phyloP scores from a whole-genome alignment of 2,113 vertebrate genomes.

The Procavia capensis region DNA sequence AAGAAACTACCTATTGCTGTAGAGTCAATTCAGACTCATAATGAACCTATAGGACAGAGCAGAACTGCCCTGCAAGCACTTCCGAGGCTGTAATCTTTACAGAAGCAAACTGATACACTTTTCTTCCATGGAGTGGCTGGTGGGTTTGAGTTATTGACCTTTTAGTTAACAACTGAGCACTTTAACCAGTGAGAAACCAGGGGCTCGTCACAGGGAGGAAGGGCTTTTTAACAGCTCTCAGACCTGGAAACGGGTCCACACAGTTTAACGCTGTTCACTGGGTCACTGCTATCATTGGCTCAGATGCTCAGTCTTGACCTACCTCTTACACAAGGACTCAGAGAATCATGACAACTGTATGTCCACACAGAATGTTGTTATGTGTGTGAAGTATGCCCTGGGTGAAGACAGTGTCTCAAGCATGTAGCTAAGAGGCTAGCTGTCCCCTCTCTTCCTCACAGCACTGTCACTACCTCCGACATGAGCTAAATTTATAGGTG shows the following conservation, averaged over 20 bases:
- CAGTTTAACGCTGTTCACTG: not conserved
- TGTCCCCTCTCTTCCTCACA: not conserved
- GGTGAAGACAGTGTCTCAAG: not conserved
- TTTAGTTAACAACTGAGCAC: too few species aligned
- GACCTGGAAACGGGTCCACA: not conserved
- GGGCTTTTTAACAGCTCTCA: not conserved
- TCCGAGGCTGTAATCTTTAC: too few species aligned
- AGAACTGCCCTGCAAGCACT: too few species aligned
- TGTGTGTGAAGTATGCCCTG: not conserved
- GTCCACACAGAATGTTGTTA: not conserved
- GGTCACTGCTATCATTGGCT: not conserved
- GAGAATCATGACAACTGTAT: not conserved
- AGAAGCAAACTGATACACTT: too few species aligned
- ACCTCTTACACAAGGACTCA: not conserved
- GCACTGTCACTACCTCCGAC: not conserved
- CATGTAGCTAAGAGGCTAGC: not conserved
- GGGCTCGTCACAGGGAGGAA: too few species aligned
- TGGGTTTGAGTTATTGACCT: too few species aligned
- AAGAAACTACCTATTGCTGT: not conserved
- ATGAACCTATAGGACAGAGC: too few species aligned
- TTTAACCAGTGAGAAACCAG: too few species aligned
- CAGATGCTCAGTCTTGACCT: not conserved
- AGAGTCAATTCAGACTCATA: too few species aligned
- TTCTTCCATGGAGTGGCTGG: too few species aligned
- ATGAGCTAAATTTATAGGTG: not conserved